These are phyloP conservation scores for Perca flavescens DNA, from an alignment of 2,113 vertebrate species.

Conservation along the genomic window DNA sequence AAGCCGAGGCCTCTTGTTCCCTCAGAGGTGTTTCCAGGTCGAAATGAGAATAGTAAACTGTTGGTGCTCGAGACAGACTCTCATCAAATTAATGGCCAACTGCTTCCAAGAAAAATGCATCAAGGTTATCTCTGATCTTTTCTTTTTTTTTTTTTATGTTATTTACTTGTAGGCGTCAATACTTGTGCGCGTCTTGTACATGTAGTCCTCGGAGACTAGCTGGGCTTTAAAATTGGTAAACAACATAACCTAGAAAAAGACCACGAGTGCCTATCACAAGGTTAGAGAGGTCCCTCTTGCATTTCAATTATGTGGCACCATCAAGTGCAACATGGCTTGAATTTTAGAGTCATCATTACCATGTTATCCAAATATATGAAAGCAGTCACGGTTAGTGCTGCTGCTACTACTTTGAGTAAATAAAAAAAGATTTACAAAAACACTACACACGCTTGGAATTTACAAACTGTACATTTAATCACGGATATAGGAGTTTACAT, in stretches of 20 bases:
- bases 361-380: slow-evolving; percentile 13
- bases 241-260: slow-evolving; percentile 63
- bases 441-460: neutral
- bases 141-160: slow-evolving; percentile 11
- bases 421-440: neutral
- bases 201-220: slow-evolving; percentile 30
- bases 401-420: neutral
- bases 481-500: neutral
- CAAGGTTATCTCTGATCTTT: slow-evolving; percentile 43
- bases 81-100: slow-evolving; percentile 48
- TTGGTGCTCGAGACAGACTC: slow-evolving; percentile 33
- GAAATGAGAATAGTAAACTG: slow-evolving; percentile 69
- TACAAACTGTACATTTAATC: no score
- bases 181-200: slow-evolving; percentile 37
- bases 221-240: slow-evolving; percentile 59
- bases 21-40: slow-evolving; percentile 63
- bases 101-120: slow-evolving; percentile 35
- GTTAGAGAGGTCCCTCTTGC: slow-evolving; percentile 30
- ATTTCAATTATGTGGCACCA: slow-evolving; percentile 52
- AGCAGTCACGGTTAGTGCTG: neutral
- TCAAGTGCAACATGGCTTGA: slow-evolving; percentile 3
- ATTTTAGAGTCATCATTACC: slow-evolving; percentile 25
- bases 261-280: slow-evolving; percentile 21
- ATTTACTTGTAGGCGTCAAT: slow-evolving; percentile 34
- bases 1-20: slow-evolving; percentile 61